Percentiles rank a stretch among this genome's conserved stretches.
phyloP scores from a whole-genome alignment of 1,140 invertebrate genomes.

The Heliconius hermathena region DNA sequence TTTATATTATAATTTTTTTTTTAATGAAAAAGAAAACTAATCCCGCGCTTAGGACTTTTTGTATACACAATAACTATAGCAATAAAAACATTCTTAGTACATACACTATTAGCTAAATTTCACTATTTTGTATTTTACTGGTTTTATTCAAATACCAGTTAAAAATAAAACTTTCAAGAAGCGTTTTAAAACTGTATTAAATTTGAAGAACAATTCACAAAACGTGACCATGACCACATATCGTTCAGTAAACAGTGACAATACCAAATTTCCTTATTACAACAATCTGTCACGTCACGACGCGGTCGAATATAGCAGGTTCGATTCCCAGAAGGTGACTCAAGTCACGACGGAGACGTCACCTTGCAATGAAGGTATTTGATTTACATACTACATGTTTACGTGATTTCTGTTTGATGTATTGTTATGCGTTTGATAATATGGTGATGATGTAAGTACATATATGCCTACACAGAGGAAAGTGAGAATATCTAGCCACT shows the following conservation, averaged over 20 bases:
- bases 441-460: too few species aligned
- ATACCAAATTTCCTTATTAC: constrained; percentile 25
- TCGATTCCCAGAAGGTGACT: constrained; percentile 32
- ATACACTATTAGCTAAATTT: too few species aligned
- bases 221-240: constrained; percentile 7
- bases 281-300: constrained; percentile 17
- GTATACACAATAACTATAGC: too few species aligned
- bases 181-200: not conserved
- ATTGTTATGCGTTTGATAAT: not conserved
- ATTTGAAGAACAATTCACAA: not conserved
- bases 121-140: too few species aligned
- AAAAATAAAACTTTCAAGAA: not conserved
- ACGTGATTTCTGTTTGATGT: not conserved
- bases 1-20: too few species aligned
- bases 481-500: too few species aligned
- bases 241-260: not conserved
- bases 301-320: constrained; percentile 16
- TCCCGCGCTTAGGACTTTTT: too few species aligned
- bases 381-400: constrained; percentile 26
- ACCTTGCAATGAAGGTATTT: constrained; percentile 28
- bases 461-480: too few species aligned
- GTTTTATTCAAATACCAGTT: too few species aligned
- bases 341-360: constrained; percentile 21
- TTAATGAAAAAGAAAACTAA: too few species aligned
- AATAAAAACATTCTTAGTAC: too few species aligned